These are phyloP conservation scores for Paraplagusia blochii DNA, from an alignment of 2,113 vertebrate species.

Conservation along the genomic window DNA sequence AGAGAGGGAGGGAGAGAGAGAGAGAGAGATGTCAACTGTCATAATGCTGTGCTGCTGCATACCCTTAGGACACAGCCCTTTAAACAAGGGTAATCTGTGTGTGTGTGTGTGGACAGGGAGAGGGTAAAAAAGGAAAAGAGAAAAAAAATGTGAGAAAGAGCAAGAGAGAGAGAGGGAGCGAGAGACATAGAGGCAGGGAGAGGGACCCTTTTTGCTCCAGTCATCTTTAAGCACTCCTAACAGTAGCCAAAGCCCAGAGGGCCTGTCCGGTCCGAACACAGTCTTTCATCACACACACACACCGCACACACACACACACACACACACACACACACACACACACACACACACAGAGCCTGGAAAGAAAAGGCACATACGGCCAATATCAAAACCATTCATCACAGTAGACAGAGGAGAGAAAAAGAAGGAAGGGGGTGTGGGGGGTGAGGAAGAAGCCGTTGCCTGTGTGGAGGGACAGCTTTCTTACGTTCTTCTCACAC, in stretches of 20 bases:
- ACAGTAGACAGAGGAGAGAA: conserved; percentile 43
- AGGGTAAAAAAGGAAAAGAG: too few species aligned
- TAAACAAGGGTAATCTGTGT: conserved; percentile 48
- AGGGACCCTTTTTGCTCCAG: conserved; percentile 60
- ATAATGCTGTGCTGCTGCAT: conserved; percentile 33
- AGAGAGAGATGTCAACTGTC: conserved; percentile 53
- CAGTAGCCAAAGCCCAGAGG: conserved; percentile 64
- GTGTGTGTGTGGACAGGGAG: conserved; percentile 8
- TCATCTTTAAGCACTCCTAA: conserved; percentile 73
- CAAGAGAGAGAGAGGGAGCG: conserved; percentile 2
- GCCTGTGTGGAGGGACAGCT: conserved; percentile 27
- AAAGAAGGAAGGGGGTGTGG: conserved; percentile 25
- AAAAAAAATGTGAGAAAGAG: too few species aligned
- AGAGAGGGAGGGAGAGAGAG: conserved; percentile 20
- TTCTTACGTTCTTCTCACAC: conserved; percentile 30
- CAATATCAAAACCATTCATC: conserved; percentile 70
- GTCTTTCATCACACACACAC: conserved; percentile 57
- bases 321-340: conserved; percentile 28
- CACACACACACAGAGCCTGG: conserved; percentile 31
- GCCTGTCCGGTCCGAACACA: conserved; percentile 56
- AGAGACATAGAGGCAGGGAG: conserved; percentile 45
- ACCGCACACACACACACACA: conserved; percentile 40
- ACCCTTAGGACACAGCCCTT: conserved; percentile 48
- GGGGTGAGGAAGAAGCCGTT: conserved; percentile 33
- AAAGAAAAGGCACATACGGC: conserved; percentile 16